phyloP scores from a whole-genome alignment of 2,888 invertebrate genomes.

The Peribatodes rhomboidaria region DNA sequence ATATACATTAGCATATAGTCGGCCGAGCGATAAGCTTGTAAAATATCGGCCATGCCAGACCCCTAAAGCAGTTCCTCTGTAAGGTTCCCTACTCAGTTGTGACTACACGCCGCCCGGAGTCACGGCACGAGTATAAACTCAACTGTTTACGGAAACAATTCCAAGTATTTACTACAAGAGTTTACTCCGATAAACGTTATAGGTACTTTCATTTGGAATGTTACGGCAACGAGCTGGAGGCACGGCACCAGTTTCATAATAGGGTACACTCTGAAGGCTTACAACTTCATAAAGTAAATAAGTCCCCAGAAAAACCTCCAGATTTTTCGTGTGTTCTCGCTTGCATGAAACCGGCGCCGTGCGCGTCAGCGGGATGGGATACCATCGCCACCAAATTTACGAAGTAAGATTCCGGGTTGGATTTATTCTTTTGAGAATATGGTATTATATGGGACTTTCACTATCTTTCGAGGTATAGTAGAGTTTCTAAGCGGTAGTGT shows the following conservation, averaged over 20 bases:
- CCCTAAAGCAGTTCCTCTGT: background rate
- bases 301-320: no score
- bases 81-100: slow-evolving; percentile 17
- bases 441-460: no score
- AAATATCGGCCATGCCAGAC: background rate
- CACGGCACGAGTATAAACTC: slow-evolving; percentile 38
- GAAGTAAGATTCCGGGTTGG: no score
- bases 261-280: background rate
- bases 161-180: slow-evolving; percentile 36
- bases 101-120: slow-evolving; percentile 36
- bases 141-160: slow-evolving; percentile 42
- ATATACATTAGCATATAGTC: no score
- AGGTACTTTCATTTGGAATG: slow-evolving; percentile 28
- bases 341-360: no score
- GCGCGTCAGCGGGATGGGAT: no score
- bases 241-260: slow-evolving; percentile 19
- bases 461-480: no score
- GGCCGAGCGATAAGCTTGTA: no score
- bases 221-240: slow-evolving; percentile 1
- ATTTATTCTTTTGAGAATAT: no score
- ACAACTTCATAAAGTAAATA: background rate
- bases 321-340: no score
- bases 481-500: no score
- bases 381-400: no score
- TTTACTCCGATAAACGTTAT: slow-evolving; percentile 18